A percentile compares a stretch with the other conserved stretches of the same genome.
These are phyloP conservation scores for Erythrocercus mccallii DNA, from an alignment of 2,113 vertebrate genomes.

Conservation along the genomic window DNA sequence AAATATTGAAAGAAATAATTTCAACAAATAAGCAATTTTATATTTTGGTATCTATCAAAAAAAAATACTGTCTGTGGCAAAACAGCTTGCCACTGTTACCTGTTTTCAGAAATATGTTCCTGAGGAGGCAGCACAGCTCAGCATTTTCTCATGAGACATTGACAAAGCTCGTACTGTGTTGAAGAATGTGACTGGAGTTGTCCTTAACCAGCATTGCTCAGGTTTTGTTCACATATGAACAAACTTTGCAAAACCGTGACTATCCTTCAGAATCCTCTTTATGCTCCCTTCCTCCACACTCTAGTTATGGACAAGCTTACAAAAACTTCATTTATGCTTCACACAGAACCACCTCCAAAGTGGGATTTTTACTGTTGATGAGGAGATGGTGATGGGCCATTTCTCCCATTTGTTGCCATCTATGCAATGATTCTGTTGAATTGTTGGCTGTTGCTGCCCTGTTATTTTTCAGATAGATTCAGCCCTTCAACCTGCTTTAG, in stretches of 20 bases:
- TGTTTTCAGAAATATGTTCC: background rate
- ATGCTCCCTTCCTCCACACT: background rate
- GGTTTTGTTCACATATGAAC: background rate
- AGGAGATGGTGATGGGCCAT: background rate
- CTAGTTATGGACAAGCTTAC: background rate
- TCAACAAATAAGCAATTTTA: background rate
- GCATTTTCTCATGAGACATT: background rate
- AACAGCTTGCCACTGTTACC: background rate
- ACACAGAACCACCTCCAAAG: background rate
- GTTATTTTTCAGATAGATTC: background rate
- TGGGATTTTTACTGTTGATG: background rate
- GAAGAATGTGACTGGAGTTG: background rate
- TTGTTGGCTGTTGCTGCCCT: background rate
- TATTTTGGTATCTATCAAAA: background rate
- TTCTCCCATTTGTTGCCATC: background rate
- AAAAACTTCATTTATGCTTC: background rate
- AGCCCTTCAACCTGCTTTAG: background rate
- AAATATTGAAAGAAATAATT: background rate
- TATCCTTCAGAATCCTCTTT: background rate
- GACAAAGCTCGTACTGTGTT: background rate
- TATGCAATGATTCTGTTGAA: background rate
- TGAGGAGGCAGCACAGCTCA: background rate
- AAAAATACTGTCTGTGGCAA: background rate
- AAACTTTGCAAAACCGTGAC: background rate
- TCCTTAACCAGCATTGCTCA: background rate